Evolutionary conservation across 1,140 invertebrate genomes (phyloP).

Genomic region (Panulirus ornatus): DNA sequence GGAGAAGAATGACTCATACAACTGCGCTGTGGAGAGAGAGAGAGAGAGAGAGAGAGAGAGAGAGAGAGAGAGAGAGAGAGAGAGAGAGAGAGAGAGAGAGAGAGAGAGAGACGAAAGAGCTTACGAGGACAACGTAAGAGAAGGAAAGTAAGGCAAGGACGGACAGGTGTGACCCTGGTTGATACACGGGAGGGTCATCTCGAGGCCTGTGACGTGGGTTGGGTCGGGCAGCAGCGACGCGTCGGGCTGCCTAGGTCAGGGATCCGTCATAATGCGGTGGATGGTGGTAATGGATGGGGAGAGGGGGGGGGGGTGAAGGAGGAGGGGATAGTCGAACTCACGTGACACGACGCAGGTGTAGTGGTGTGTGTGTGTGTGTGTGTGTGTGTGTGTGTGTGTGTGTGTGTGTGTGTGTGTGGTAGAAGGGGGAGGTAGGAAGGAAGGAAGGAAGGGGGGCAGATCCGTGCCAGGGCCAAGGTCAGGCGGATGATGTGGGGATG

Average conservation of each 20-base stretch:
- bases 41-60: too few relatives aligned
- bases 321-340: not conserved
- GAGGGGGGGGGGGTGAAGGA: not conserved
- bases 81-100: slow-evolving; percentile 10
- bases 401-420: not conserved
- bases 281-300: not conserved
- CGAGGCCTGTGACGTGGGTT: too few relatives aligned
- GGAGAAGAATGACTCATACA: not conserved
- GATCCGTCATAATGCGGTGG: too few relatives aligned
- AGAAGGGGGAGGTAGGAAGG: not conserved
- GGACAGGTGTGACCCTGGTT: not conserved
- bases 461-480: not conserved
- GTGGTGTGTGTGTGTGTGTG: not conserved
- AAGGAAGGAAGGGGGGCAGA: not conserved
- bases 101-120: not conserved
- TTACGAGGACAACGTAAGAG: not conserved
- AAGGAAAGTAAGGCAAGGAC: not conserved
- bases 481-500: not conserved
- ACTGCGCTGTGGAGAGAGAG: not conserved
- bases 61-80: not conserved
- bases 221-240: too few relatives aligned
- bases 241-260: too few relatives aligned
- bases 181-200: too few relatives aligned
- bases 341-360: not conserved
- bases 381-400: not conserved